Base-by-base conservation (phyloP, 2,797 vertebrate species). In the Peromyscus aztecus region DNA sequence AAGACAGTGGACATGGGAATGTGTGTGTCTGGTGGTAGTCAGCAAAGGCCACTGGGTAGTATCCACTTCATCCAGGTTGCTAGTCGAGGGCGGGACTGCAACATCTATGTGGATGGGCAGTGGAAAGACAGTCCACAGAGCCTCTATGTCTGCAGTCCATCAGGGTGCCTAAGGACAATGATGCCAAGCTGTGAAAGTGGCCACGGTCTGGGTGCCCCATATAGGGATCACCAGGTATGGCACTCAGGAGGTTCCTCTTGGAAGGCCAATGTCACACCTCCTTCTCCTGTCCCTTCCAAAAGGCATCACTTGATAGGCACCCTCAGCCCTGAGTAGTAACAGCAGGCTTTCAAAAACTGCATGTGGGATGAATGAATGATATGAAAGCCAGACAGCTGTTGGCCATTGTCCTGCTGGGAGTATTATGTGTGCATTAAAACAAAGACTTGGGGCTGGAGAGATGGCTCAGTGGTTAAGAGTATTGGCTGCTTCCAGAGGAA, bases 231-330 rank as follows among this genome's bases (percentile, higher is more conserved):
- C 29, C 71, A 43, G 65, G 67, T 46, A 52, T 37, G 7, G 34
- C 7, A 3, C 27, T 89, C 6, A 67, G 59, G 2, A 21, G 2
- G 16, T 63, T 12, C 46, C 24, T 10, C 10, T 0, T 1, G 2
- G 52, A 1, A 23, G 31, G 11, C 11, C 0, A 4, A 1, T 16
- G 37, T 31, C 0, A 0, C 6, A 9, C 31, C 1, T 9, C 17
- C 57, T 34, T 37, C 37, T 19, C 55, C 34, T 57, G 24, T 21
- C 1, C 31, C 49, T 67, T 61, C 24, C 46, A 21, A 49, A 27
- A 29, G 17, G 27, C 9, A 7, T 23, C 8, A 2, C 55, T 46
- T 12, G 2, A 2, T 16, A 13, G 19, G 27, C 0, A 11, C 11
- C 31, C 34, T 43, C 71, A 24, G 43, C 34, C 27, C 29, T 43